phyloP scores from a whole-genome alignment of 2,888 invertebrate genomes.

The Tyria jacobaeae region DNA sequence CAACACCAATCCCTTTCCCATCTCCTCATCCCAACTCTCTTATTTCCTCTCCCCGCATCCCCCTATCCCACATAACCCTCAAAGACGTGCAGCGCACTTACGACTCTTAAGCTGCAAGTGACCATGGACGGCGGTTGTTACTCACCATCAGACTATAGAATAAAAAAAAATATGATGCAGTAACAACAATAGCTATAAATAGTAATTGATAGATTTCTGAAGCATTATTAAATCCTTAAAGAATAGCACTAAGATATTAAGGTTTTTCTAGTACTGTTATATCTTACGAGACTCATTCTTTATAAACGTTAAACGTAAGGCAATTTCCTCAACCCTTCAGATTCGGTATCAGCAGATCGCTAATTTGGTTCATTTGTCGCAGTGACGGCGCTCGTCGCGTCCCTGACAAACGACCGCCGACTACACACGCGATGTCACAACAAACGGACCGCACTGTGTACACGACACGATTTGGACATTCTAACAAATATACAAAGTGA shows the following conservation, averaged over 20 bases:
- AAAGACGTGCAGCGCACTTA: too few relatives aligned
- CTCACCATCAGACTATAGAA: too few relatives aligned
- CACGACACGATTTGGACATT: neutral
- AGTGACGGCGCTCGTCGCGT: conserved; percentile 11
- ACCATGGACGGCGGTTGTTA: too few relatives aligned
- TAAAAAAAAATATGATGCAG: too few relatives aligned
- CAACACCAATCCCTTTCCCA: too few relatives aligned
- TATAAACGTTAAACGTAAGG: neutral
- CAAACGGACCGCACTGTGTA: neutral
- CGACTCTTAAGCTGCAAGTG: too few relatives aligned
- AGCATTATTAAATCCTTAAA: neutral
- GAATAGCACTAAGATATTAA: neutral
- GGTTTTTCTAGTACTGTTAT: neutral
- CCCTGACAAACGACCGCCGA: conserved; percentile 15
- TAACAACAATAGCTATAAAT: too few relatives aligned
- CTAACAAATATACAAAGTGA: neutral
- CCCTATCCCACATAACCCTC: too few relatives aligned
- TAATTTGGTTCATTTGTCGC: conserved; percentile 48
- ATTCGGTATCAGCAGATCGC: conserved; percentile 19
- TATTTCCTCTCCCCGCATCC: too few relatives aligned
- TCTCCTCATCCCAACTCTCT: too few relatives aligned
- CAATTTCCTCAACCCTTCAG: neutral
- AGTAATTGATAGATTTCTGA: too few relatives aligned
- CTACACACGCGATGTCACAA: conserved; percentile 2
- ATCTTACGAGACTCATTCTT: neutral